These are phyloP conservation scores for Neuroterus valhalla DNA, from an alignment of 1,140 invertebrate genomes.

Conservation along the genomic window DNA sequence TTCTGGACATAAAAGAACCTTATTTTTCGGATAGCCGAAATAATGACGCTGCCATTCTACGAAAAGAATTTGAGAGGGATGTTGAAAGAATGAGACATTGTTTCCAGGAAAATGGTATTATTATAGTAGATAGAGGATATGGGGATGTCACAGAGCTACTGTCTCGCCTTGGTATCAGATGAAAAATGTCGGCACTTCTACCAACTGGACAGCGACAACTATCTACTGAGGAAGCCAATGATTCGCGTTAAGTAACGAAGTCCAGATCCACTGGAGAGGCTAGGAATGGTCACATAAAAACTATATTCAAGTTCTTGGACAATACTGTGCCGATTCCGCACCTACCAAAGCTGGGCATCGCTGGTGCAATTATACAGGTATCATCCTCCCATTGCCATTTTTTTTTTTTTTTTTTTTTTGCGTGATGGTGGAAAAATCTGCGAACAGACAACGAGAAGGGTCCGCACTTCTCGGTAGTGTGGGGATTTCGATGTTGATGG, in stretches of 20 bases:
- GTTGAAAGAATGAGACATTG: neutral
- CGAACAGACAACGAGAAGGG: too few species aligned
- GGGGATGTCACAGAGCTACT: constrained; percentile 24
- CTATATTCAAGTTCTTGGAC: constrained; percentile 42
- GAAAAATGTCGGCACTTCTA: constrained; percentile 17
- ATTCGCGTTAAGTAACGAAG: constrained; percentile 18
- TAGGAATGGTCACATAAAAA: constrained; percentile 13
- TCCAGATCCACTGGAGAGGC: constrained; percentile 9
- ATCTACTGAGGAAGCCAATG: constrained; percentile 29
- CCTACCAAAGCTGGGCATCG: constrained; percentile 35
- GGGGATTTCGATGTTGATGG: too few species aligned
- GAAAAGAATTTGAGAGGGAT: constrained; percentile 16
- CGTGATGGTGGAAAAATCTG: too few species aligned
- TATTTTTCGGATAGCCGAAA: constrained; percentile 34
- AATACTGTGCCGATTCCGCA: constrained; percentile 25
- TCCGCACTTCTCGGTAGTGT: too few species aligned
- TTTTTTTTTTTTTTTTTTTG: too few species aligned
- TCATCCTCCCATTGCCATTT: constrained; percentile 32
- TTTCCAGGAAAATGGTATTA: constrained; percentile 26
- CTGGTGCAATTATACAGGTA: constrained; percentile 35
- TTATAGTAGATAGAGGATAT: constrained; percentile 32
- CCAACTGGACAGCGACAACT: neutral
- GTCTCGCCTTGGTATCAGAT: neutral
- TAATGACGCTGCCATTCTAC: constrained; percentile 34
- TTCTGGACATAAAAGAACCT: constrained; percentile 18